Percentiles rank a stretch among this genome's conserved stretches.
Evolutionary conservation across 1,140 invertebrate species (phyloP).

Genomic region (Conus ventricosus): DNA sequence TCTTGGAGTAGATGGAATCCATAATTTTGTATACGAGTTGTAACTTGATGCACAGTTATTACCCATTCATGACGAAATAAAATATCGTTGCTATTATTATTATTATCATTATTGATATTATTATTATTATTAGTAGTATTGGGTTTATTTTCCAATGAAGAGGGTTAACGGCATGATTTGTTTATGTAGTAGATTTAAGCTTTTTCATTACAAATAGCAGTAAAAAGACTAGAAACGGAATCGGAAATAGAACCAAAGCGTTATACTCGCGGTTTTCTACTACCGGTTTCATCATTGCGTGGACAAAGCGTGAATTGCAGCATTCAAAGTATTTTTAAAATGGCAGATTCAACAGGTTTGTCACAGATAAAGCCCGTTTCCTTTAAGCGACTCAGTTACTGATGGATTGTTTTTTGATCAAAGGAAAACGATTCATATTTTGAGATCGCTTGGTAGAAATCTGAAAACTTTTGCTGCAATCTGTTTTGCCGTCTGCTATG

Average conservation of each 20-base stretch:
- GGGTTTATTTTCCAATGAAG: background rate
- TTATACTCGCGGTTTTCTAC: slow-evolving; percentile 4
- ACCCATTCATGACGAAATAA: no score
- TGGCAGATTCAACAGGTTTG: slow-evolving; percentile 36
- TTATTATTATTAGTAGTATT: background rate
- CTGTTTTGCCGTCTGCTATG: background rate
- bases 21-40: no score
- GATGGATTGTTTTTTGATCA: background rate
- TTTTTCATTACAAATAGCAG: background rate
- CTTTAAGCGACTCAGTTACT: background rate
- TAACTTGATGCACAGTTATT: no score
- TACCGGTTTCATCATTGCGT: slow-evolving; percentile 45
- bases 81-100: no score
- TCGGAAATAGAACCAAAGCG: background rate
- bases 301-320: slow-evolving; percentile 1
- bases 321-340: slow-evolving; percentile 16
- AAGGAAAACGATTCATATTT: background rate
- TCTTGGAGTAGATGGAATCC: no score
- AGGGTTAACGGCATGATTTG: background rate
- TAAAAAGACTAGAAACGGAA: background rate
- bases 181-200: background rate
- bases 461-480: background rate
- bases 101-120: background rate
- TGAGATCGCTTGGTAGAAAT: background rate
- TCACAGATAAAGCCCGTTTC: background rate